These are phyloP conservation scores for Drosophila guanche DNA, from an alignment of 1,140 invertebrate genomes.

Conservation along the genomic window DNA sequence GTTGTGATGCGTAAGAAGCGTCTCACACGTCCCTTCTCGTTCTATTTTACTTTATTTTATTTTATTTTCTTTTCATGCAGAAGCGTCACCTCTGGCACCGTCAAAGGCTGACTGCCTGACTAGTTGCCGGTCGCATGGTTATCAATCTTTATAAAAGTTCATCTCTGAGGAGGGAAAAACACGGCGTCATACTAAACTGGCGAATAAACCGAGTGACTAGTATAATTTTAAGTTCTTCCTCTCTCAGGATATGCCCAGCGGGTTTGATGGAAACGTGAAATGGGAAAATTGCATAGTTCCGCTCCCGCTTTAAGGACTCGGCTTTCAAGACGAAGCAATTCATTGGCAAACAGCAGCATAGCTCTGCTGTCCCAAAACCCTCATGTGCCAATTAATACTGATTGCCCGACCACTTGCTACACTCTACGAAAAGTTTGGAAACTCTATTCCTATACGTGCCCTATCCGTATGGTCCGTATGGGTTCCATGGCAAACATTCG, in stretches of 20 bases:
- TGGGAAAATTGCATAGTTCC: slow-evolving; percentile 9
- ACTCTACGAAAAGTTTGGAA: slow-evolving; percentile 10
- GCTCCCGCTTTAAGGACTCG: background rate
- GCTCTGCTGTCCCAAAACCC: background rate
- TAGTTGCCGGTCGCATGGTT: slow-evolving; percentile 11
- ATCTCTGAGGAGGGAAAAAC: slow-evolving; percentile 33
- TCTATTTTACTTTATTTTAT: slow-evolving; percentile 40
- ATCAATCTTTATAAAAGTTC: slow-evolving; percentile 67
- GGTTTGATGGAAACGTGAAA: slow-evolving; percentile 7
- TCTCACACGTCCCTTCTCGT: too few relatives aligned
- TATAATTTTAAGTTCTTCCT: slow-evolving; percentile 18
- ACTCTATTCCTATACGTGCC: slow-evolving; percentile 27
- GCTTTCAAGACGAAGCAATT: too few relatives aligned
- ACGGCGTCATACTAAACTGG: slow-evolving; percentile 24
- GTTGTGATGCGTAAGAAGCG: too few relatives aligned
- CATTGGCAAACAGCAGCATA: too few relatives aligned
- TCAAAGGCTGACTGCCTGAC: slow-evolving; percentile 13
- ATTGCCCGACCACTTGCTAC: slow-evolving; percentile 23
- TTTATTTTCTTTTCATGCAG: slow-evolving; percentile 25
- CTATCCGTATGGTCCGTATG: background rate
- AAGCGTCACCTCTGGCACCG: slow-evolving; percentile 12
- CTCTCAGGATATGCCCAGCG: slow-evolving; percentile 10
- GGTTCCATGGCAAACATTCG: slow-evolving; percentile 40
- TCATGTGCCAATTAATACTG: slow-evolving; percentile 48
- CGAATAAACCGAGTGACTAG: slow-evolving; percentile 5